Evolutionary conservation across 1,140 invertebrate genomes (phyloP), one percentile per base, ranked within the genome.

Genomic region (Pseudomyrmex cubaensis): DNA sequence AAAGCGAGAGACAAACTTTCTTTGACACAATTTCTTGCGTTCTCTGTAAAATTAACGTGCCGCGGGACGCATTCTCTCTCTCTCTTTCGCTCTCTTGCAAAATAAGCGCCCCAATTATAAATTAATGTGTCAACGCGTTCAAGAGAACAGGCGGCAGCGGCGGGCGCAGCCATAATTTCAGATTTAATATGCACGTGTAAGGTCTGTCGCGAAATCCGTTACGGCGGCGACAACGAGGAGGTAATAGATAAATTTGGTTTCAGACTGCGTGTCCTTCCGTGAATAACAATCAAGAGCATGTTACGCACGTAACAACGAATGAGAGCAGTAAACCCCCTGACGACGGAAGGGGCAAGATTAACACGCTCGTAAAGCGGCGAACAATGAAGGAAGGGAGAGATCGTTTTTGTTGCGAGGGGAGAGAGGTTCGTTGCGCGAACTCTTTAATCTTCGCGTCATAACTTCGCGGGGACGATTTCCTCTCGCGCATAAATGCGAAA

Each of bases 291-390:
- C 76, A 83, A 85, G 82, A 72, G 77, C 76, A 83, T 78, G 82
- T 85, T 80, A 83, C 67, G 82, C 73, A 72, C 73, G 76, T 89
- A 89, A 90, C 85, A 77, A 85, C 78, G 80, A 85, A 86, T 83
- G 78, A 87, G 83, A 84, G 48, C 70, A 80, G 80, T 89, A 87
- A 89, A 90, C 83, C 70, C 63, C 7, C 35, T 1, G 35, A 35
- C 35, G 59, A 64, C 83, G 78, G 70, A 62, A 86, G 85, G 35
- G 54, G 86, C 82, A 63, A 85, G 82, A 90, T 90, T 90, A 89
- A 85, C 87, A 85, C 63, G 85, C 89, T 90, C 87, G 87, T 90
- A 90, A 90, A 90, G 64, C 73, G 83, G 46, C 50, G 77, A 86
- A 86, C 86, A 88, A 90, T 90, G 87, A 89, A 82, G 80, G 66